Percentiles rank a stretch among this genome's conserved stretches.
Evolutionary conservation across 1,140 invertebrate species (phyloP).

Genomic region (Helicoverpa armigera): DNA sequence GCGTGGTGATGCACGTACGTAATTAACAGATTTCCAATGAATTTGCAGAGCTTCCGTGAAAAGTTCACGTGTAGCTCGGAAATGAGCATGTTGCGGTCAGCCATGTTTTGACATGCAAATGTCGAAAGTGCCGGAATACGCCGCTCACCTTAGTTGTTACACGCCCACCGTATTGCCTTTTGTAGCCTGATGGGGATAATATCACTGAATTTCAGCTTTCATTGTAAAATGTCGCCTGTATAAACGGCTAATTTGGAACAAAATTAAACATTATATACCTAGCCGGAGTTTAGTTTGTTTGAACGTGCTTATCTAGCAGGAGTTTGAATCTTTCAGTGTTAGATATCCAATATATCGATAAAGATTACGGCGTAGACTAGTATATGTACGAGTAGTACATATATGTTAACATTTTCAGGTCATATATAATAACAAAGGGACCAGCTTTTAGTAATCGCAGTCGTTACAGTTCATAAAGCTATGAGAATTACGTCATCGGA

Average conservation of each 20-base stretch:
- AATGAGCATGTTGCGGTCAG: slow-evolving; percentile 75
- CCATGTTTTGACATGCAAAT: slow-evolving; percentile 79
- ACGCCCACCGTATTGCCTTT: slow-evolving; percentile 23
- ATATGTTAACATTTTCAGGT: not conserved
- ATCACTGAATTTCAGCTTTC: not conserved
- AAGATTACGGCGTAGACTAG: no score
- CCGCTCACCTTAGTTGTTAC: slow-evolving; percentile 33
- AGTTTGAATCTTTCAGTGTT: no score
- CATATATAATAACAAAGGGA: not conserved
- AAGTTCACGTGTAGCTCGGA: slow-evolving; percentile 65
- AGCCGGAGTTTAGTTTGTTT: no score
- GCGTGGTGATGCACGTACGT: not conserved
- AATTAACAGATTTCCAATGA: slow-evolving; percentile 44
- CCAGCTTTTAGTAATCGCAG: not conserved
- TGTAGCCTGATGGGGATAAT: not conserved
- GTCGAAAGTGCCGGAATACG: slow-evolving; percentile 56
- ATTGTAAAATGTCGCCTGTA: not conserved
- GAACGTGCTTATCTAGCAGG: no score
- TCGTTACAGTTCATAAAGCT: slow-evolving; percentile 18
- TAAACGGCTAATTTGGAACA: no score
- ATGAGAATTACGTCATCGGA: slow-evolving; percentile 9
- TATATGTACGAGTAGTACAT: no score
- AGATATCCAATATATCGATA: no score
- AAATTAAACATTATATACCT: no score
- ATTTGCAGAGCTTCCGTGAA: slow-evolving; percentile 59